Percentiles rank a stretch among this genome's conserved stretches.
phyloP scores from a whole-genome alignment of 2,888 invertebrate species.

The Perizoma affinitatum region DNA sequence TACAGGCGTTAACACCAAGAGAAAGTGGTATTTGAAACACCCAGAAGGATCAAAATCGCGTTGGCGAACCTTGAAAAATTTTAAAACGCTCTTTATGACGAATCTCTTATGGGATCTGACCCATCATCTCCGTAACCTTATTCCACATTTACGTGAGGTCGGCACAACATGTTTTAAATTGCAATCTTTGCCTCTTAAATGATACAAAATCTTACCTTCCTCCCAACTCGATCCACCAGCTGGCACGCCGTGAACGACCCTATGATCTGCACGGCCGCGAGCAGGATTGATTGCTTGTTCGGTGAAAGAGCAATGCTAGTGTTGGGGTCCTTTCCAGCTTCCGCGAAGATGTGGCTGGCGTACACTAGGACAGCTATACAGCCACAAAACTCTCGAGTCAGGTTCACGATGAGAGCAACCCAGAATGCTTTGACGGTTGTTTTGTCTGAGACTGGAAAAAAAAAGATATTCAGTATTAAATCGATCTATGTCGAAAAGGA shows the following conservation, averaged over 20 bases:
- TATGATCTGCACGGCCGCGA: slow-evolving; percentile 72
- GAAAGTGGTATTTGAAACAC: too few species aligned
- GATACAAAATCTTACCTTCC: slow-evolving; percentile 59
- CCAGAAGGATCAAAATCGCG: too few species aligned
- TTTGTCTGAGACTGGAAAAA: slow-evolving; percentile 63
- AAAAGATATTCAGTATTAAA: neutral
- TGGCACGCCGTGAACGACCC: slow-evolving; percentile 78
- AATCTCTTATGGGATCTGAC: too few species aligned
- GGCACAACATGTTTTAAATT: too few species aligned
- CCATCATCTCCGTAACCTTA: too few species aligned
- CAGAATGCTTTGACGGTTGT: slow-evolving; percentile 74
- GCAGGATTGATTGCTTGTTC: slow-evolving; percentile 73
- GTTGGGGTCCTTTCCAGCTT: slow-evolving; percentile 58
- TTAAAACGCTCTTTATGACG: too few species aligned
- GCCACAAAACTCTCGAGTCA: slow-evolving; percentile 75
- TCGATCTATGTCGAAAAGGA: too few species aligned
- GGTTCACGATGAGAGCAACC: slow-evolving; percentile 74
- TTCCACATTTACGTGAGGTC: too few species aligned
- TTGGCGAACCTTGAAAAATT: too few species aligned
- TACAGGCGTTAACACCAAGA: too few species aligned
- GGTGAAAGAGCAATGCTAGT: slow-evolving; percentile 66
- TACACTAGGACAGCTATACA: slow-evolving; percentile 76
- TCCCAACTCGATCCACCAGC: slow-evolving; percentile 69
- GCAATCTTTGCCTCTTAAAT: too few species aligned
- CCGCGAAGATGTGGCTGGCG: slow-evolving; percentile 75